Evolutionary conservation across 2,888 invertebrate species (phyloP), one percentile per base, ranked within the genome.

Genomic region (Caenorhabditis auriculariae): DNA sequence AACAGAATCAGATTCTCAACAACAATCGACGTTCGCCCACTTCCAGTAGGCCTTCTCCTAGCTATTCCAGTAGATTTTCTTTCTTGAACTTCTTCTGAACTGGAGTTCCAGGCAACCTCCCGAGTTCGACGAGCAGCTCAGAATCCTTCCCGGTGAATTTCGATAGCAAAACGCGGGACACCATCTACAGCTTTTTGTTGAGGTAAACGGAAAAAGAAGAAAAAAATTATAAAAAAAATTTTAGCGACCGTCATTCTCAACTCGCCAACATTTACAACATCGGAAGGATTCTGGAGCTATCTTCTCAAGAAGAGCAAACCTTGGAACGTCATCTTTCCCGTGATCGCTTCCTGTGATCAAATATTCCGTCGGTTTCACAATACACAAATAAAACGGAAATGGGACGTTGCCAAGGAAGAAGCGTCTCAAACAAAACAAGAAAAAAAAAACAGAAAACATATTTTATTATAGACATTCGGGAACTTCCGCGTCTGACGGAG

Each of bases 1-100:
- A 66, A 39, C 72, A 72, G 46, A 64, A 70, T 52, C 66, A 69
- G 45, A 58, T 70, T 45, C 68, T 72, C 60, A 69, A 68, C 59
- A 59, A 65, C 43, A 55, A 67, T 49, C 46, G 60, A 29, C 52
- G 67, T 50, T 62, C 62, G 38, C 62, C 62, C 17, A 54, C 62
- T 41, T n/a, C n/a, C n/a, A n/a, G 21, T 9, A n/a, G 41, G 41
- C 15, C 19, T 41, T 41, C 19, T 9, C 19, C n/a, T n/a, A n/a
- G n/a, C n/a, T n/a, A n/a, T n/a, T n/a, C n/a, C n/a, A n/a, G n/a
- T n/a, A 45, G n/a, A 6, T 45, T n/a, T 27, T 5, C 4, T n/a
- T n/a, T n/a, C n/a, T n/a, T n/a, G n/a, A n/a, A n/a, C n/a, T n/a
- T n/a, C n/a, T n/a, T n/a, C n/a, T n/a, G n/a, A n/a, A n/a, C 54